These are phyloP conservation scores for Drosophila grimshawi DNA, from an alignment of 1,140 invertebrate species.

Conservation along the genomic window DNA sequence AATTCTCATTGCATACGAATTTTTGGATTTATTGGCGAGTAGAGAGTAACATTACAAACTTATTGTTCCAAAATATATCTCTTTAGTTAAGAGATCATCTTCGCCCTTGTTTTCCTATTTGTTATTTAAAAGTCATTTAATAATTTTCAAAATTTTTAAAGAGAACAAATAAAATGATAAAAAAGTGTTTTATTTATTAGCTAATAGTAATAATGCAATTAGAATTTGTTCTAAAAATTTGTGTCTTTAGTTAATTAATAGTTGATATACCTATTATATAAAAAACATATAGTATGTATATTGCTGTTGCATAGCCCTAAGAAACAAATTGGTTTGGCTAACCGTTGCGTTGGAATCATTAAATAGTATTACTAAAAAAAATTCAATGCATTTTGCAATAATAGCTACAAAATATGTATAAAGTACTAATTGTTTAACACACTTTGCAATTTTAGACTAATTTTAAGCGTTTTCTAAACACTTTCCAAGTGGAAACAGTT, in stretches of 20 bases:
- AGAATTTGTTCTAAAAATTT: conserved; percentile 70
- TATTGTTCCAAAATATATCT: too few relatives aligned
- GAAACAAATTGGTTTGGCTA: conserved; percentile 41
- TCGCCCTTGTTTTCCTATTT: not conserved
- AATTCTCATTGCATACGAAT: not conserved
- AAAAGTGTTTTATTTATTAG: conserved; percentile 70
- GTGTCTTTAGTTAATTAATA: conserved; percentile 47
- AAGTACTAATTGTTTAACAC: conserved; percentile 44
- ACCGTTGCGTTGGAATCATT: conserved; percentile 30
- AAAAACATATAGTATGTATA: conserved; percentile 55
- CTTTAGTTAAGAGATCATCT: not conserved
- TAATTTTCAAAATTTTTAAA: conserved; percentile 26
- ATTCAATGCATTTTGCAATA: conserved; percentile 24
- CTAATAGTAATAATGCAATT: conserved; percentile 70
- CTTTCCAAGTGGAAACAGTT: conserved; percentile 67
- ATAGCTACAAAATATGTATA: conserved; percentile 20
- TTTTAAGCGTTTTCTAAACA: conserved; percentile 57
- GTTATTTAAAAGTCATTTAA: not conserved
- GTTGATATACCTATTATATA: conserved; percentile 41
- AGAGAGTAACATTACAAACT: too few relatives aligned
- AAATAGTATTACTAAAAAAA: conserved; percentile 42
- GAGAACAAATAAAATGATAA: conserved; percentile 61
- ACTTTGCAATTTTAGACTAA: conserved; percentile 37
- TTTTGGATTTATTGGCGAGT: too few relatives aligned
- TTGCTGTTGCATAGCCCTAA: conserved; percentile 43